Base-by-base conservation (phyloP, 2,113 vertebrate species). In the Murina feae region DNA sequence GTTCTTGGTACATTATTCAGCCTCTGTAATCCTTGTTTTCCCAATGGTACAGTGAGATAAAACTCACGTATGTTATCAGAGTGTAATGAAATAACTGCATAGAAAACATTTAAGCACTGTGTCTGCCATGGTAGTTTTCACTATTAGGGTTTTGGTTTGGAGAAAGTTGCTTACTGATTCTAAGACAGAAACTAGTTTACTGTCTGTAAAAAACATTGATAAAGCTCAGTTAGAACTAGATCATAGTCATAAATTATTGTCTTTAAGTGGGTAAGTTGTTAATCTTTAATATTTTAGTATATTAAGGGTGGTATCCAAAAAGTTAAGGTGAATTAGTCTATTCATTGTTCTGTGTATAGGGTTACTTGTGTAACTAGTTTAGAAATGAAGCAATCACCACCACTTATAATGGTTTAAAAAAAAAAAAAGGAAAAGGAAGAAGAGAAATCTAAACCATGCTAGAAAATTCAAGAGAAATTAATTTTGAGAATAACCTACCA, bases 401-500 rank as follows among this genome's bases (percentile, higher is more conserved):
- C 32, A 65, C 39, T 71, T 88, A 65, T 5, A 90, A 35, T 94
- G 4, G n/a, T n/a, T n/a, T n/a, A n/a, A n/a, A n/a, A n/a, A n/a
- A n/a, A n/a, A n/a, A n/a, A n/a, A n/a, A n/a, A n/a, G n/a, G n/a
- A n/a, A n/a, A n/a, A 10, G 3, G 8, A 25, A 10, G 42, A 53
- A 6, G 3, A n/a, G 17, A 83, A 95, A 94, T 81, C 9, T 66
- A 90, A 74, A 78, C 35, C 47, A 87, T 82, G 25, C 14, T 44
- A 65, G 20, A 84, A 53, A 83, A 28, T 79, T 30, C 60, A 90
- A 69, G 58, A 75, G 5, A 93, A 92, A 39, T 58, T 69, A 69
- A 65, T 92, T 91, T 94, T 90, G 37, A 90, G 44, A 88, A 39
- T 76, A 97, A 18, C 72, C 63, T 89, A 21, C 60, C 42, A 75